Percentiles rank a stretch among this genome's conserved stretches.
These are phyloP conservation scores for Ptychochromis oligacanthus DNA, from an alignment of 2,113 vertebrate species.

Conservation along the genomic window DNA sequence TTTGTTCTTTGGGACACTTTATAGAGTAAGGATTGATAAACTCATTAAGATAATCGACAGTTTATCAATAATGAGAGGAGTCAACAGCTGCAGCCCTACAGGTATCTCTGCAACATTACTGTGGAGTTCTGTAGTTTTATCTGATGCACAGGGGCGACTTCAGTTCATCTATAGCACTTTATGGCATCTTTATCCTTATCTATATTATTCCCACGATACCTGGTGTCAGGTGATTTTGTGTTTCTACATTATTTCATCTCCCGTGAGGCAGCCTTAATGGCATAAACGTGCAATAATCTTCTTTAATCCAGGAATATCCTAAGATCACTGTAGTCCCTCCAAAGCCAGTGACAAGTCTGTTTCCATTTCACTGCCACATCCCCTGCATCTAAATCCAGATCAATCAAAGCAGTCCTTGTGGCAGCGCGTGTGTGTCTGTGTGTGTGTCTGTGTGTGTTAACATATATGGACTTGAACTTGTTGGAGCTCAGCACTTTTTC, in stretches of 20 bases:
- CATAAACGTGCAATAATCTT: neutral
- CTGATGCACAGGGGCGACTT: neutral
- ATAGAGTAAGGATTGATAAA: neutral
- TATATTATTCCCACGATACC: neutral
- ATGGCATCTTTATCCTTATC: neutral
- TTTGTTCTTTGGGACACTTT: neutral
- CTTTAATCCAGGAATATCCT: neutral
- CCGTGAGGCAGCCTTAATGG: neutral
- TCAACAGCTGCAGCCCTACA: neutral
- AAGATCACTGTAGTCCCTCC: neutral
- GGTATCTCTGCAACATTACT: neutral
- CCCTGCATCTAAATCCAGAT: slow-evolving; percentile 22
- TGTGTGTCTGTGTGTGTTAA: neutral
- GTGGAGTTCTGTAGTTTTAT: neutral
- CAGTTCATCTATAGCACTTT: neutral
- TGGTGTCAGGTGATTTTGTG: neutral
- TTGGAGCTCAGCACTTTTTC: neutral
- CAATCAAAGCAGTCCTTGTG: neutral
- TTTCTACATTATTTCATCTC: neutral
- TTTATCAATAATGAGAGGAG: neutral
- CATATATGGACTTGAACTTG: slow-evolving; percentile 27
- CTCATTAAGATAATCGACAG: neutral
- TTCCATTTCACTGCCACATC: neutral
- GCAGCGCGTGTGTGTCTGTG: neutral
- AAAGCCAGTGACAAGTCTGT: slow-evolving; percentile 1